Evolutionary conservation across 2,888 invertebrate genomes (phyloP), one percentile per base, ranked within the genome.

Genomic region (Spodoptera exigua): DNA sequence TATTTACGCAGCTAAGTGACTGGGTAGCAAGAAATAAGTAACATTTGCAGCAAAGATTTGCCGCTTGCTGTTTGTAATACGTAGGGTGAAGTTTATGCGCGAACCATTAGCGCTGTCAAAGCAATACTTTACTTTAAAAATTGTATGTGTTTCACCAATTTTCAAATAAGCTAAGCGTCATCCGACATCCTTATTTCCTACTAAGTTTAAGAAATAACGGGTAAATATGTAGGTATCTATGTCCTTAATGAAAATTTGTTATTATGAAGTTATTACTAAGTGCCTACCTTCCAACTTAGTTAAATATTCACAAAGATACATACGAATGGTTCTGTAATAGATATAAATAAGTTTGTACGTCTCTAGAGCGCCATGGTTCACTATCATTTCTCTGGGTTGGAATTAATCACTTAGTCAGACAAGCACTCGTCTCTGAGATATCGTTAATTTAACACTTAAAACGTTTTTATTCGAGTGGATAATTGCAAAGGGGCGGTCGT

Each of bases 391-490:
- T 79, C 82, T 79, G 80, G 77, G 79, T 81, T 84, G 80, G 86
- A 84, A 91, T 92, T 91, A 91, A 91, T 92, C 90, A 90, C 91
- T 89, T 88, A 87, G 86, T 87, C 82, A 83, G 90, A 89, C 89
- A 88, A 88, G 89, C 86, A 85, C 87, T 86, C 84, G 83, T 86
- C 85, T 83, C 85, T 85, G 89, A 92, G 91, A 92, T 92, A 92
- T 91, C 92, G 92, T 92, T 92, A 91, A 92, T 91, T 93, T 92
- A 92, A 92, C 92, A 92, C 91, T 92, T 92, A 91, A 91, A 92
- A 90, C 89, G 92, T 92, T 93, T 92, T 92, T 92, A 92, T 92
- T 91, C 92, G 88, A 88, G 89, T 90, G 90, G 90, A 92, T 92
- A 91, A 92, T 93, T 91, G 91, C 91, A 87, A 88, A 87, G 87